These are phyloP conservation scores for Lepilemur ruficaudatus DNA, from an alignment of 2,797 vertebrate genomes.

Conservation along the genomic window DNA sequence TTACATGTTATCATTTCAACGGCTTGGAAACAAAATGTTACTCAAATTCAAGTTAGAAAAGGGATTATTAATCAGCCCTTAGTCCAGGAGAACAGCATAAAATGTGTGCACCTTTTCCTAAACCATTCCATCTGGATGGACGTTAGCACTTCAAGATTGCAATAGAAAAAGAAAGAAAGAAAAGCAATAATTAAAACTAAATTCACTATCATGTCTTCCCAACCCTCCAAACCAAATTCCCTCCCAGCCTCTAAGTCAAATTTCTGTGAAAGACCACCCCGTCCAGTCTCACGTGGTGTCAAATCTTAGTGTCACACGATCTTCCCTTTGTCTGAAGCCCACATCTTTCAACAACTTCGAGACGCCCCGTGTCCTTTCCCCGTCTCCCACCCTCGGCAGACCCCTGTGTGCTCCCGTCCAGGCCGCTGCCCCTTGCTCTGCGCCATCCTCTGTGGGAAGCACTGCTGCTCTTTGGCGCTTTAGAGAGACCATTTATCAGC, in stretches of 20 bases:
- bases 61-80: neutral
- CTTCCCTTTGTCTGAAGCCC: neutral
- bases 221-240: neutral
- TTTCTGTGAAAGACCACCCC: accelerated
- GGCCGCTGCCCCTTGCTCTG: accelerated
- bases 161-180: neutral
- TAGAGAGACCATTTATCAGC: neutral
- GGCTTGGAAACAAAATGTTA: neutral
- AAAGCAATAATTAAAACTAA: too few relatives aligned
- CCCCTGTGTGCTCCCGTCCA: accelerated
- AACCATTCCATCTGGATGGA: neutral
- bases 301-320: accelerated
- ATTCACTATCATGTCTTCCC: accelerated
- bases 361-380: accelerated
- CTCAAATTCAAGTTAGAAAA: neutral
- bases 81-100: neutral
- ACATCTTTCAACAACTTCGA: too few relatives aligned
- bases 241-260: neutral
- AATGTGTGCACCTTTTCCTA: neutral
- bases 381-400: accelerated
- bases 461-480: neutral
- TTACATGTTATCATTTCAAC: neutral
- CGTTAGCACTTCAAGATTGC: neutral
- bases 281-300: accelerated
- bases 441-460: accelerated